These are phyloP conservation scores for Caenorhabditis tropicalis DNA, from an alignment of 1,140 invertebrate genomes.

Conservation along the genomic window DNA sequence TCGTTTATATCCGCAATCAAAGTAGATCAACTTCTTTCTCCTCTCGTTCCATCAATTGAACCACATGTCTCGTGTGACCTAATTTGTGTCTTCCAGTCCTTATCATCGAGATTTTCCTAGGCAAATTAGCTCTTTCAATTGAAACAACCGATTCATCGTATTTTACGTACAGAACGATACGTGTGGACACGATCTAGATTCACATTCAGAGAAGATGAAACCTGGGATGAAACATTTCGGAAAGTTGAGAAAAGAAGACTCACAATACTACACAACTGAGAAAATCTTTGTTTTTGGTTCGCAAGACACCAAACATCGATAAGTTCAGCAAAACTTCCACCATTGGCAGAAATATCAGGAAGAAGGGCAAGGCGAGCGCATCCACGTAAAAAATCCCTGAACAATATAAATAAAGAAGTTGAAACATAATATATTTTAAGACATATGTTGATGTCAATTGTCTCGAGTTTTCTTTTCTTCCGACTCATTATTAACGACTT, in stretches of 20 bases:
- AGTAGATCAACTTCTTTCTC: not conserved
- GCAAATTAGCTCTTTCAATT: constrained; percentile 15
- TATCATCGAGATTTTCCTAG: constrained; percentile 3
- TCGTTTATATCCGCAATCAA: constrained; percentile 82
- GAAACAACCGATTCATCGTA: constrained; percentile 26
- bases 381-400: constrained; percentile 62
- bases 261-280: constrained; percentile 48
- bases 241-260: constrained; percentile 40
- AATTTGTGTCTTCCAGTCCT: not conserved
- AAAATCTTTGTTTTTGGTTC: constrained; percentile 33
- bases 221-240: not conserved
- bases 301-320: constrained; percentile 60
- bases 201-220: constrained; percentile 50
- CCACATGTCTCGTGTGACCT: constrained; percentile 75
- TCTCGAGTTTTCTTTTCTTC: constrained; percentile 37
- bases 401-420: constrained; percentile 43
- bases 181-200: constrained; percentile 44
- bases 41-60: constrained; percentile 80
- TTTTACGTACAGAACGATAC: constrained; percentile 25
- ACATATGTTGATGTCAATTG: constrained; percentile 54
- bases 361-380: constrained; percentile 51
- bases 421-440: not conserved
- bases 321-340: constrained; percentile 59
- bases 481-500: not conserved
- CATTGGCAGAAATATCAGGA: constrained; percentile 50